Evolutionary conservation across 1,140 invertebrate species (phyloP), one percentile per base, ranked within the genome.

Genomic region (Procambarus virginalis): DNA sequence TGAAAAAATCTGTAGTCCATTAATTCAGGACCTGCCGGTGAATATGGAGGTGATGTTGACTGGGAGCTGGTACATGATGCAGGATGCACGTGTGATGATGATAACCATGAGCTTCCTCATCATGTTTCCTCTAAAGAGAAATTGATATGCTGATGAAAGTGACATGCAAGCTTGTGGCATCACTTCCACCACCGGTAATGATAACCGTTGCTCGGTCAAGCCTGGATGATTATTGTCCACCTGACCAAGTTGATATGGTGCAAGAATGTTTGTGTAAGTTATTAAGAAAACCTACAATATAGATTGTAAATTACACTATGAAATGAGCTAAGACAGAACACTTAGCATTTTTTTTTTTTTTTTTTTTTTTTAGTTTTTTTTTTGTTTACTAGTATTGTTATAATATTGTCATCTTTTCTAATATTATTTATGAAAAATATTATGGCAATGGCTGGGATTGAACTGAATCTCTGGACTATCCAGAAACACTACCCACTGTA

Each of bases 191-290:
- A 51, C 97, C 97, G 5, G 95, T 95, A 0, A 94, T 97, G 6
- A 95, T 98, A 9, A 98, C 97, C 0, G 70, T 93, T 76, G 93
- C 78, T 83, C 94, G 95, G 93, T 98, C 97, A 0, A 96, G 96
- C 81, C 95, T 96, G n/a, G 98, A 98, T 93, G 97, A 98, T 84
- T 98, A 98, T 93, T 98, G 97, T 93, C 97, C 98, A 2, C 93
- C 94, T 12, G 95, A 97, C 92, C 95, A 96, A 93, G 97, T 97
- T 55, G 95, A 96, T 34, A 94, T 94, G 64, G 97, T 97, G 78
- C 96, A 97, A 93, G 94, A 95, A 9, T 8, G 80, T 9, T n/a
- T 91, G 34, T 91, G 86, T 78, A 22, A 70, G 4, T 84, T 84
- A 80, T 78, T 91, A 12, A 83, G 81, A 20, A 84, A 79, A 88